Evolutionary conservation across 2,888 invertebrate species (phyloP).

Genomic region (Nemoura dubitans): DNA sequence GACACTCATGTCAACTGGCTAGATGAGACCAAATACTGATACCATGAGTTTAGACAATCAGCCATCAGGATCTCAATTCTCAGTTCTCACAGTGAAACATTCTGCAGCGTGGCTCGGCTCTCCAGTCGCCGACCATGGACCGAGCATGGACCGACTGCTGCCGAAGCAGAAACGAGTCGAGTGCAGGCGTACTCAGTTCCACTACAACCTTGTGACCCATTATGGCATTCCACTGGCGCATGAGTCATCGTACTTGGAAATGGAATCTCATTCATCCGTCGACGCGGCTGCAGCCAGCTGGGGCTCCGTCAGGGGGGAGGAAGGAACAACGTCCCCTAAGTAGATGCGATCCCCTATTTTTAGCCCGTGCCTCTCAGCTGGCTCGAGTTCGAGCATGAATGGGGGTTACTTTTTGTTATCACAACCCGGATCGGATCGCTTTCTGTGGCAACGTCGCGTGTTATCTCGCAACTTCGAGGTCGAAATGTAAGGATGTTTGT

Average conservation of each 20-base stretch:
- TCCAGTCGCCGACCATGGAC: no score
- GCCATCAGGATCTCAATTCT: no score
- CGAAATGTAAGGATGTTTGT: background rate
- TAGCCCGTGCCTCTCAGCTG: background rate
- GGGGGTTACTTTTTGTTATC: background rate
- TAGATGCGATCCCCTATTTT: background rate
- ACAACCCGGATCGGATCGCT: background rate
- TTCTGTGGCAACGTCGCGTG: background rate
- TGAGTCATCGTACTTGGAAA: background rate
- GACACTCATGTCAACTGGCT: no score
- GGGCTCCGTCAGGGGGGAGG: background rate
- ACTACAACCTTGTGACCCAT: slow-evolving; percentile 30
- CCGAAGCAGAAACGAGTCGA: background rate
- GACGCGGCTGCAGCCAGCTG: background rate
- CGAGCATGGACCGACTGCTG: no score
- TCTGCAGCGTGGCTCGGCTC: no score
- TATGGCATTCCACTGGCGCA: background rate
- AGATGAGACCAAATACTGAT: no score
- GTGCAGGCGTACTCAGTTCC: slow-evolving; percentile 9
- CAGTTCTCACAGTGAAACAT: no score
- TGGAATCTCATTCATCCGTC: background rate
- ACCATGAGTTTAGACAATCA: no score
- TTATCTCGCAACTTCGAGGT: background rate
- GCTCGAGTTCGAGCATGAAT: background rate
- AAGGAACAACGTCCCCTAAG: background rate